Conservation (phyloP, 2,797 vertebrate genomes). For the Lutjanus campechanus region DNA sequence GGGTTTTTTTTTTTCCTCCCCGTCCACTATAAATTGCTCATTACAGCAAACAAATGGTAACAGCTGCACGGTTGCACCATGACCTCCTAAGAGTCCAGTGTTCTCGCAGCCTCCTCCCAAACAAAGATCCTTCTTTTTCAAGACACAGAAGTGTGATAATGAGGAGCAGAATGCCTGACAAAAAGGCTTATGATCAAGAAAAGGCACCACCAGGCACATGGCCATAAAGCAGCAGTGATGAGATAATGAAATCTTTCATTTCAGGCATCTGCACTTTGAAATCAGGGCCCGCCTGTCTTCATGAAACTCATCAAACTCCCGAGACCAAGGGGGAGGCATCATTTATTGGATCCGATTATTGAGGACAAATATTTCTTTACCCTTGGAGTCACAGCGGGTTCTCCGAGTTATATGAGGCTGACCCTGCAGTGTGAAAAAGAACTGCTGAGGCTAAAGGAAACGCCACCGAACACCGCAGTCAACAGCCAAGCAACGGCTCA, state of each 20-base stretch:
- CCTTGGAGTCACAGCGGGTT: constrained; percentile 57
- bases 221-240: constrained; percentile 47
- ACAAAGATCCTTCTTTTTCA: constrained; percentile 60
- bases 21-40: constrained; percentile 58
- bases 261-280: constrained; percentile 63
- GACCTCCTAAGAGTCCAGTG: constrained; percentile 54
- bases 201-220: constrained; percentile 49
- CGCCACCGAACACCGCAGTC: constrained; percentile 60
- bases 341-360: constrained; percentile 66
- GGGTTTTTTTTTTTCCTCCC: constrained; percentile 3
- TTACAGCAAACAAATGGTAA: constrained; percentile 65
- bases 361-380: constrained; percentile 72
- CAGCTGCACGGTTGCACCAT: constrained; percentile 66
- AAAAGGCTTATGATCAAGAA: constrained; percentile 66
- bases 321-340: constrained; percentile 35
- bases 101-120: constrained; percentile 47
- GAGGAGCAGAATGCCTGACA: constrained; percentile 62
- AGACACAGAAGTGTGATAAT: constrained; percentile 58
- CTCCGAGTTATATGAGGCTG: constrained; percentile 65
- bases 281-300: constrained; percentile 48
- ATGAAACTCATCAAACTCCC: constrained; percentile 55
- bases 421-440: constrained; percentile 67
- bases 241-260: constrained; percentile 69
- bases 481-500: constrained; percentile 62
- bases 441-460: constrained; percentile 70